phyloP scores from a whole-genome alignment of 2,113 vertebrate species.

The Cephalopholis sonnerati region DNA sequence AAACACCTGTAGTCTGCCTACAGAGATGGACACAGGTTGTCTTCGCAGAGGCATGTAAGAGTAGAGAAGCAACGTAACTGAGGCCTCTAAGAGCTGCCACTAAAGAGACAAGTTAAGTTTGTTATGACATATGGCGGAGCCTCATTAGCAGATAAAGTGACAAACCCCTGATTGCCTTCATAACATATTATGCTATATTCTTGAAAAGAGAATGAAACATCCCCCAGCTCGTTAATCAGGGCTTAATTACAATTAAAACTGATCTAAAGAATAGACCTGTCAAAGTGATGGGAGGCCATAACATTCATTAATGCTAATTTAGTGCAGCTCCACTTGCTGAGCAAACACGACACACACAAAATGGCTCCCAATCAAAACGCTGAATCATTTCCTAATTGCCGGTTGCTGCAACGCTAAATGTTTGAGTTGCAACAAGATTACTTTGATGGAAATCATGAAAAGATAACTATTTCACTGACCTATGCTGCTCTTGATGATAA shows the following conservation, averaged over 20 bases:
- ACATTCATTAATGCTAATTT: constrained; percentile 82
- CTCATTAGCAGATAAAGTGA: constrained; percentile 80
- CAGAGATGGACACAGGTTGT: constrained; percentile 13
- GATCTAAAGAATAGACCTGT: constrained; percentile 82
- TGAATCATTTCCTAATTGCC: constrained; percentile 78
- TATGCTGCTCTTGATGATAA: neutral
- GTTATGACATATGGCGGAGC: constrained; percentile 74
- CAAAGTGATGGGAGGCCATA: constrained; percentile 79
- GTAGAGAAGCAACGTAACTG: constrained; percentile 19
- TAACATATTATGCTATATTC: constrained; percentile 72
- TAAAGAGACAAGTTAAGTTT: constrained; percentile 53
- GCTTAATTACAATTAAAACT: constrained; percentile 82
- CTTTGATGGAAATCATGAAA: constrained; percentile 56
- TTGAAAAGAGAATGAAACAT: constrained; percentile 72
- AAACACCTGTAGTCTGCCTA: constrained; percentile 39
- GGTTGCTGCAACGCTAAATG: constrained; percentile 58
- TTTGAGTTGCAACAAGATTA: constrained; percentile 43
- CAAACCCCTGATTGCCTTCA: constrained; percentile 76
- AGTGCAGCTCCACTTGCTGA: constrained; percentile 67
- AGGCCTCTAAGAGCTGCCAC: constrained; percentile 19
- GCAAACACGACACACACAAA: constrained; percentile 68
- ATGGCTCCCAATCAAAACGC: constrained; percentile 76
- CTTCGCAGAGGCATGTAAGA: constrained; percentile 4
- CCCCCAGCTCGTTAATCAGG: constrained; percentile 77
- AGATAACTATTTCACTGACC: constrained; percentile 33